Evolutionary conservation across 2,797 vertebrate genomes (phyloP), one percentile per base, ranked within the genome.

Genomic region (Nannoperca obscura): DNA sequence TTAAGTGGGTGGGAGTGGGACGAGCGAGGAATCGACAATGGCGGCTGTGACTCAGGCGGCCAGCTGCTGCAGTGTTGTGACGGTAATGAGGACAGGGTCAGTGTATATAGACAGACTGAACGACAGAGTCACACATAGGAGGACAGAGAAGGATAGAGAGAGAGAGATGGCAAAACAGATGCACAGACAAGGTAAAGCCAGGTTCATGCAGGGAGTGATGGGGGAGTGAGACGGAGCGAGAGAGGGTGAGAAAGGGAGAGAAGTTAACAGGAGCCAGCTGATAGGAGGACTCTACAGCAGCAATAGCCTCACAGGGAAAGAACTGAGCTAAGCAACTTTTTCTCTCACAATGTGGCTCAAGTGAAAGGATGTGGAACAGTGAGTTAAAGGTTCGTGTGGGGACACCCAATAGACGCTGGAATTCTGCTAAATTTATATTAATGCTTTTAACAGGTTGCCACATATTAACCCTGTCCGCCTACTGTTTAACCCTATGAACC

Each of bases 31-130:
- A 91, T 86, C 80, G 60, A 86, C 92, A 90, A 87, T 88, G 84
- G 88, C 83, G 88, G 83, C 88, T 84, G 84, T 89, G 91, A 92
- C 89, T 89, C 83, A 87, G 78, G 65, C 86, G 81, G 81, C 82
- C 85, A 81, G 89, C 84, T 89, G 88, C 91, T 91, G 87, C 89
- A 81, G 87, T 88, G 71, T 90, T 88, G 81, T 90, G 89, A 92
- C 91, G 88, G 92, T 93, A 94, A 95, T 93, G 91, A 95, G 93
- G 90, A 89, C 87, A 68, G 91, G 91, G 92, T 93, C 88, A 88
- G 87, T 47, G 83, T 69, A 66, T 61, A 77, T 32, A 85, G 88
- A 85, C 82, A 86, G 83, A 76, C 68, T 82, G 86, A 92, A 85
- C 59, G 85, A 89, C 79, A 66, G 68, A 80, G 84, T 72, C 78